Evolutionary conservation across 1,140 invertebrate species (phyloP), one percentile per base, ranked within the genome.

Genomic region (Palaemon carinicauda): DNA sequence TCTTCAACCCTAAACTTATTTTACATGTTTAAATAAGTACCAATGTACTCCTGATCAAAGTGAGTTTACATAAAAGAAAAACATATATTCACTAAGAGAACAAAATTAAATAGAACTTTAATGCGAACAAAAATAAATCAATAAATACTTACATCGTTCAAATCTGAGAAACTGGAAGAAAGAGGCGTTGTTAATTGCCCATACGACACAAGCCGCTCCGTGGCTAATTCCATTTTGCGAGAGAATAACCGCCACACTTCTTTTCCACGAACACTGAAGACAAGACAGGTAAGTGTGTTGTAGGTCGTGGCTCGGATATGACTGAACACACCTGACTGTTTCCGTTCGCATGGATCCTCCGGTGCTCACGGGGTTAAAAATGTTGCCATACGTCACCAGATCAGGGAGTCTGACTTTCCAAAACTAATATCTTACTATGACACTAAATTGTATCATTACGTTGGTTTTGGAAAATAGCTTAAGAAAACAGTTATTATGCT

Each of bases 111-210:
- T 2, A 2, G 14, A n/a, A 17, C 33, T 41, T 12, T 24, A 24
- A 31, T 27, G 12, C 5, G 65, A 69, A 69, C n/a, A 24, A 69
- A 31, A 15, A n/a, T n/a, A n/a, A 10, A 7, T 24, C 3, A 15
- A 41, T 7, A 41, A 41, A 3, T 19, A 33, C 77, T 60, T 80
- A 80, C 77, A 52, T 80, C 77, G 51, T 80, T 80, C 54, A 80
- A 80, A 33, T 80, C 77, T 12, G 77, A 80, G 77, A 80, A 54
- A 31, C 53, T 56, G 27, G 77, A 80, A 15, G 77, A 21, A n/a
- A 50, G 10, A 29, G 77, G 33, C 0, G 77, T 52, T 12, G 77
- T 52, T 12, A 80, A 31, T 2, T 60, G 77, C 21, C 53, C n/a
- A 33, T 80, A 80, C n/a, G 24, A 56, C 2, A 54, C 33, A 12